Evolutionary conservation across 2,888 invertebrate genomes (phyloP).

Genomic region (Cryptus viduatorius): DNA sequence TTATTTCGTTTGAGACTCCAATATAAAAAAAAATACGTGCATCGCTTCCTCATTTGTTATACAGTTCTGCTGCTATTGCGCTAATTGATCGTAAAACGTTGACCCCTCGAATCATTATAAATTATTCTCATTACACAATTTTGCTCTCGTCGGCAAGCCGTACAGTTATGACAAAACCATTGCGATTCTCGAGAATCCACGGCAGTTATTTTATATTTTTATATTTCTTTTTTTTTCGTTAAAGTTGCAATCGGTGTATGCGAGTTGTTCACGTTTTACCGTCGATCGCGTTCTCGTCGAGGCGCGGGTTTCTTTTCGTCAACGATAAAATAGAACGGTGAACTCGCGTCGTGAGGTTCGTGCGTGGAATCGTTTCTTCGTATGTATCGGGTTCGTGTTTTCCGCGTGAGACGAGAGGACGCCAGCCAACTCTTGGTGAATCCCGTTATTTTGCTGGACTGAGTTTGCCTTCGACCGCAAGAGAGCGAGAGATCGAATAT

Average conservation of each 20-base stretch:
- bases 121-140: constrained; percentile 5
- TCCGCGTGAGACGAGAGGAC: constrained; percentile 25
- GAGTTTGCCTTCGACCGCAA: neutral
- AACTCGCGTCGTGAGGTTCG: constrained; percentile 41
- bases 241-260: neutral
- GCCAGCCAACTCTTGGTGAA: constrained; percentile 15
- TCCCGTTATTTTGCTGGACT: constrained; percentile 53
- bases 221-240: neutral
- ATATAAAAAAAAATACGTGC: too few relatives aligned
- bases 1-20: too few relatives aligned
- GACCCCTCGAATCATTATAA: neutral
- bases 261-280: constrained; percentile 2
- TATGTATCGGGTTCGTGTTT: neutral
- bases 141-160: neutral
- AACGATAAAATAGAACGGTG: constrained; percentile 65
- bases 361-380: constrained; percentile 59
- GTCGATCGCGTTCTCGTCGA: neutral
- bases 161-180: constrained; percentile 36
- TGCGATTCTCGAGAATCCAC: constrained; percentile 8
- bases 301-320: constrained; percentile 8
- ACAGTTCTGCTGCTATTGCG: neutral
- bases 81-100: neutral
- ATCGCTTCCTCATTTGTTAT: neutral
- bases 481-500: constrained; percentile 31
- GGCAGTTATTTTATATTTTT: neutral